Base-by-base conservation (phyloP, 2,113 vertebrate species). In the Phocoena sinus region DNA sequence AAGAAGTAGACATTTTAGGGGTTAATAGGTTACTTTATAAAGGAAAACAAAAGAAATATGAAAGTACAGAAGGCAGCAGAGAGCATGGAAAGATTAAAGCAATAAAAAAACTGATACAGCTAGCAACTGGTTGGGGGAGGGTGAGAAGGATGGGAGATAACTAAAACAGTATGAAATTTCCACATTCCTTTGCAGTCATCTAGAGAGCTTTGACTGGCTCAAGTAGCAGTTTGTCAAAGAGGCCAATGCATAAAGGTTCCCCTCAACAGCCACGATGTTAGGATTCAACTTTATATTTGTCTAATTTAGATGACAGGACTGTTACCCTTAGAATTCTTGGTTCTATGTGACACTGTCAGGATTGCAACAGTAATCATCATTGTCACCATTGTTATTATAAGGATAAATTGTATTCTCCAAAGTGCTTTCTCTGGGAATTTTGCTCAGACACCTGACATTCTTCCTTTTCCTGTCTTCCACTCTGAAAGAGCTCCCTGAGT, bases 241-340 rank as follows among this genome's bases (percentile, higher is more conserved):
- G 89, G 89, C 33, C 93, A 96, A 90, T 96, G 93, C 83, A 94
- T 95, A 95, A 97, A 97, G 91, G 68, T 71, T 92, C 47, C 71
- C 63, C 12, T 82, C 68, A 84, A 94, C 31, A 95, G 96, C 63
- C 82, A 95, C 1, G 1, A 68, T 3, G 18, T 77, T 68, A 84
- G 36, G 47, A 93, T 89, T 93, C 74, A 53, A 85, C 26, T 91
- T 98, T 68, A 73, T 67, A 93, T 95, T 95, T 73, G 50, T 85
- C n/a, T 93, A 94, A 76, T 76, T 17, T 14, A 80, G 20, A 71
- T 83, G 63, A 58, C 36, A 71, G 81, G 26, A 25, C 67, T 60
- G 56, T 44, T 83, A 21, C 10, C 31, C 26, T 94, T 26, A 83
- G 47, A 92, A 94, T 8, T 50, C 77, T 81, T 2, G 53, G n/a